These are phyloP conservation scores for Drosophila dunni DNA, from an alignment of 1,140 invertebrate genomes.

Conservation along the genomic window DNA sequence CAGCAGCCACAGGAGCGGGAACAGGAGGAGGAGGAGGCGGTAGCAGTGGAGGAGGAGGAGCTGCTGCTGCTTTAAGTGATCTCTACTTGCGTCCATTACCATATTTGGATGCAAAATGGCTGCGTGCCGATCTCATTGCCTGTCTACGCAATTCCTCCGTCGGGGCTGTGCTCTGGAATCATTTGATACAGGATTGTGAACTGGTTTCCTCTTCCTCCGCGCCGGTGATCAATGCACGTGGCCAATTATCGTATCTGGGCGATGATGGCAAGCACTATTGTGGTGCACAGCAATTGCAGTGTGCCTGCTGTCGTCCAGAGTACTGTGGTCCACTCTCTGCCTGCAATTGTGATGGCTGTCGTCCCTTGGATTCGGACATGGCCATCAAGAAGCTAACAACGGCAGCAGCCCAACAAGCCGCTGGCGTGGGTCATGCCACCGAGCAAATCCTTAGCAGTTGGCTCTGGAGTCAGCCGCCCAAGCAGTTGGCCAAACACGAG, in stretches of 20 bases:
- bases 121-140: constrained; percentile 82
- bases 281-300: constrained; percentile 74
- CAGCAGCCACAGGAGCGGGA: neutral
- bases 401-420: constrained; percentile 61
- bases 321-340: constrained; percentile 81
- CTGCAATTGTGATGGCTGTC: constrained; percentile 80
- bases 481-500: constrained; percentile 58
- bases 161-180: constrained; percentile 78
- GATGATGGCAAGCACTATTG: constrained; percentile 84
- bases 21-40: neutral
- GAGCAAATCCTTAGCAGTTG: constrained; percentile 75
- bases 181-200: constrained; percentile 82
- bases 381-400: constrained; percentile 79
- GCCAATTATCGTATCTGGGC: constrained; percentile 77
- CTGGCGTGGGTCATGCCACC: constrained; percentile 59
- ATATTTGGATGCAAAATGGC: constrained; percentile 80
- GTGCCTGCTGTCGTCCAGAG: constrained; percentile 76
- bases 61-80: constrained; percentile 44
- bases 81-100: constrained; percentile 79
- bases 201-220: constrained; percentile 72
- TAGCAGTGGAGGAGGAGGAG: neutral
- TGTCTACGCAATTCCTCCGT: constrained; percentile 74
- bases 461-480: constrained; percentile 80
- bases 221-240: constrained; percentile 66
- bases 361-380: constrained; percentile 73